Conservation (phyloP, 2,113 vertebrate genomes). For the Trichomycterus rosablanca region DNA sequence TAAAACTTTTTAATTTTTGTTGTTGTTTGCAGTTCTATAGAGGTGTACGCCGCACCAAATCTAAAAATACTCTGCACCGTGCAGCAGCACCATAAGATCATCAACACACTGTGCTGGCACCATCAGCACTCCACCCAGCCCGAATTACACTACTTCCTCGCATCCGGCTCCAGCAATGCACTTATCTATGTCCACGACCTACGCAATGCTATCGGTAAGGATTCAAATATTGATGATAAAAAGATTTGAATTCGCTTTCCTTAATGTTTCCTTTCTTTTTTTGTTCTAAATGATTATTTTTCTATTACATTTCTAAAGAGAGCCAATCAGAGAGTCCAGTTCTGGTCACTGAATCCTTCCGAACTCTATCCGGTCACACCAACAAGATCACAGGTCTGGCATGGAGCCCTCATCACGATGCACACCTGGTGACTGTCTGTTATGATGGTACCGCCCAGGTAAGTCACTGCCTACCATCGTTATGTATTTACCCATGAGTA, state of each 20-base stretch:
- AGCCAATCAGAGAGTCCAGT: slow-evolving; percentile 65
- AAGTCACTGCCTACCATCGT: too few relatives aligned
- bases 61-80: slow-evolving; percentile 83
- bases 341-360: slow-evolving; percentile 81
- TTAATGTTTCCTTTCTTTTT: not conserved
- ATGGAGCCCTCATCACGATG: slow-evolving; percentile 91
- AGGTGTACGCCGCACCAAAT: slow-evolving; percentile 76
- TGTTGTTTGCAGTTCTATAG: slow-evolving; percentile 73
- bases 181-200: slow-evolving; percentile 85
- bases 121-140: slow-evolving; percentile 70
- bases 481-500: too few relatives aligned
- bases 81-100: slow-evolving; percentile 94
- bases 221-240: too few relatives aligned
- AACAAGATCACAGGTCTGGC: slow-evolving; percentile 86
- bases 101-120: slow-evolving; percentile 87
- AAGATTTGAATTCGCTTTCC: too few relatives aligned
- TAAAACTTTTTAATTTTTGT: not conserved
- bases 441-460: slow-evolving; percentile 96
- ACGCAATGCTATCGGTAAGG: slow-evolving; percentile 68
- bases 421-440: slow-evolving; percentile 78
- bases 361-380: slow-evolving; percentile 85
- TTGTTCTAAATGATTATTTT: not conserved
- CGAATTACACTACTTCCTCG: slow-evolving; percentile 75
- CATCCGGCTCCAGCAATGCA: slow-evolving; percentile 90
- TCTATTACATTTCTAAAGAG: slow-evolving; percentile 61